Evolutionary conservation across 2,888 invertebrate genomes (phyloP), one percentile per base, ranked within the genome.

Genomic region (Drosophila nigricruria): DNA sequence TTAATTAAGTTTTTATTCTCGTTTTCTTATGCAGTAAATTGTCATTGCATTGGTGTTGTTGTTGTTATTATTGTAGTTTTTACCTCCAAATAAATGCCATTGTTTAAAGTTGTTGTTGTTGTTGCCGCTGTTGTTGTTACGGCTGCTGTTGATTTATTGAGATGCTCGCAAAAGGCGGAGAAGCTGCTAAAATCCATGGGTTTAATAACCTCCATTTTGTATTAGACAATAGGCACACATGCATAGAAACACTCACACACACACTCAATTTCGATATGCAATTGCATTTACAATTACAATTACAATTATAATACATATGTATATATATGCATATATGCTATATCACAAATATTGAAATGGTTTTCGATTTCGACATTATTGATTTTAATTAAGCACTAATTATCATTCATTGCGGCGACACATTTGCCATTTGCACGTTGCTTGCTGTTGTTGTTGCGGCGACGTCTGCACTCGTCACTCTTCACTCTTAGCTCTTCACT

Each of bases 141-240:
- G 38, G 79, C 77, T 54, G 81, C 79, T 73, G 91, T 77, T 75
- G 91, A 90, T 88, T 91, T 91, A 81, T 91, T 91, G 70, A 91
- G 89, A 82, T 91, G 91, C 79, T 91, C 91, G 77, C 91, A 91
- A 78, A 91, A 91, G 66, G 91, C 91, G 73, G 91, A 85, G 82
- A 90, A 91, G 80, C 91, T 91, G 83, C 91, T 91, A 78, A 91
- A 91, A 90, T 91, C 91, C 91, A 91, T 91, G 69, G 91, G 91
- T 85, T 91, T 91, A 87, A 91, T 91, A 84, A 91, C 91, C 91
- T 91, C 91, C 91, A 91, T 91, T 88, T 88, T 88, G 49, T 66
- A 61, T 69, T 77, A 18, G 50, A 62, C 30, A 56, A 40, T 62
- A 60, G 60, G 60, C 62, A 73, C n/a, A 45, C 25, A 38, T 38